Base-by-base conservation (phyloP, 2,888 invertebrate species). In the Andrena hattorfiana region DNA sequence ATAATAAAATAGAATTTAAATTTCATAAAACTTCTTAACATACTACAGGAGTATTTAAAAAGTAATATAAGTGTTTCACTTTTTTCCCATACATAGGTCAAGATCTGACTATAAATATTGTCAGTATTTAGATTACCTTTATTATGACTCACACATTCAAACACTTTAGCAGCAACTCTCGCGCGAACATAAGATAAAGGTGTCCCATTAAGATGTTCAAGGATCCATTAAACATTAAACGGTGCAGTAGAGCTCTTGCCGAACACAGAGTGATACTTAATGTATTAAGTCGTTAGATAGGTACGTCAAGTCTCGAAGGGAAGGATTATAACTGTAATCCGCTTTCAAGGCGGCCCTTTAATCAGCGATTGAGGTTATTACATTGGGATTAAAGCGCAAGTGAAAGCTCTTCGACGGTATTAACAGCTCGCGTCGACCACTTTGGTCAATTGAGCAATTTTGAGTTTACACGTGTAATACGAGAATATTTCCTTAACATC, bases 291-390 rank as follows among this genome's bases (percentile, higher is more conserved):
- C 26, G 56, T 26, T 56, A 26, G 26, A 56, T 23, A 13, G 10
- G 56, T 56, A 56, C 20, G 56, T 13, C 23, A 56, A 26, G 56
- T 56, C 23, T 56, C 20, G 56, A 56, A 56, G 20, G 26, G 23
- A 23, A 23, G 54, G 56, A 26, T 56, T 56, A 56, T 56, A 26
- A 26, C 56, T 23, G 56, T 56, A 56, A 56, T 56, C 26, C 20
- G 26, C 56, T 56, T 56, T 56, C 13, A 26, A 56, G 56, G 3
- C 56, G 10, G 56, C 13, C 56, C 56, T 56, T 56, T 56, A 56
- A 20, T 56, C 23, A 56, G 56, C 23, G 26, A 56, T 56, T 10
- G 20, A 56, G 56, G 56, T 23, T 56, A 26, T 56, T 56, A 56
- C 20, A 56, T 56, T 23, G 56, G 10, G 56, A 56, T 56, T 56